Base-by-base conservation (phyloP, 2,888 invertebrate species). In the Andricus curvator region DNA sequence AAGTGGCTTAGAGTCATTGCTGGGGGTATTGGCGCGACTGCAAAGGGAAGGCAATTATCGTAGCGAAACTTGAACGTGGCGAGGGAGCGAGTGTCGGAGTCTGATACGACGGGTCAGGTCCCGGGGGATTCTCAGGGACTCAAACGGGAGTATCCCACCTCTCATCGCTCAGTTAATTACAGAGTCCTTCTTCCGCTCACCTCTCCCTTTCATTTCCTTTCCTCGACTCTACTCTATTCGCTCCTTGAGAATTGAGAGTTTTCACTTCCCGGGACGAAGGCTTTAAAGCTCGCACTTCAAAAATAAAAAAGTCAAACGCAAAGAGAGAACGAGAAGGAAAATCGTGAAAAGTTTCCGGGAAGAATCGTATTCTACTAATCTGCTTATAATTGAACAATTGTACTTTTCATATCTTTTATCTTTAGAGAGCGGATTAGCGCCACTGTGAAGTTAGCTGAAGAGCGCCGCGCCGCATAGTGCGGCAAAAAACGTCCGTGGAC, bases 21-120 rank as follows among this genome's bases (percentile, higher is more conserved):
- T 78, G 85, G 82, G 86, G 86, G 85, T 86, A 89, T 88, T 88
- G 86, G 90, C 91, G 89, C 90, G 86, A 91, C 90, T 90, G 90
- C 89, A 89, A 90, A 90, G 91, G 90, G 89, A 89, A 91, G 89
- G 91, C 92, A 92, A 92, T 92, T 92, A 92, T 92, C 92, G 90
- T 89, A 88, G 91, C 91, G 91, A 91, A 91, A 91, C 90, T 91
- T 89, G 91, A 90, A 91, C 90, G 91, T 82, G 85, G 80, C 81
- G 84, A 78, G 84, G 85, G 86, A 85, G 87, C 85, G 90, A 91
- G 91, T 92, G 92, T 92, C 89, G 88, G 89, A 87, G 90, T 89
- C 92, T 92, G 92, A 92, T 92, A 92, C 88, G 91, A 91, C 88
- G 90, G 90, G 89, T 91, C 89, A 88, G 87, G 88, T 91, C 92